These are phyloP conservation scores for Lasioglossum morio DNA, from an alignment of 2,888 invertebrate species.

Conservation along the genomic window DNA sequence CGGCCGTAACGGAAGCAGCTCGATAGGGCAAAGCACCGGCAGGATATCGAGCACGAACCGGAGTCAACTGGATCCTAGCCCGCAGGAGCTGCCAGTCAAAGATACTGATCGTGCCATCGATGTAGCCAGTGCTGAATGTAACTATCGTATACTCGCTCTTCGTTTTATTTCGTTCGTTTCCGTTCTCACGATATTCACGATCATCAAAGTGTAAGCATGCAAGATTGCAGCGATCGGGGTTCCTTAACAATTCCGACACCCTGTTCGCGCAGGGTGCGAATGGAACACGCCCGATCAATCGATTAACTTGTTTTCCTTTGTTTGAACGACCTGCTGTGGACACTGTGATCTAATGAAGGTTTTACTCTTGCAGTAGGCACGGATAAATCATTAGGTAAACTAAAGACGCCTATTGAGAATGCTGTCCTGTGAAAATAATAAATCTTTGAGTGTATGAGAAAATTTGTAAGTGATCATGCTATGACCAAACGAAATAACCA, in stretches of 20 bases:
- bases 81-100: constrained; percentile 84
- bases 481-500: constrained; percentile 62
- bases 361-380: constrained; percentile 81
- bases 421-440: constrained; percentile 81
- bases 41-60: constrained; percentile 76
- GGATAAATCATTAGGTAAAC: constrained; percentile 83
- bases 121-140: constrained; percentile 86
- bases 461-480: constrained; percentile 84
- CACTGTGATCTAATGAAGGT: constrained; percentile 55
- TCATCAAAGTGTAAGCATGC: constrained; percentile 63
- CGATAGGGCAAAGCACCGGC: constrained; percentile 73
- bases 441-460: constrained; percentile 75
- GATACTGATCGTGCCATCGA: constrained; percentile 84
- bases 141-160: constrained; percentile 70
- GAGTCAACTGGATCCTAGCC: constrained; percentile 82
- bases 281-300: neutral
- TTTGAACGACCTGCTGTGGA: neutral
- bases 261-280: neutral
- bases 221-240: constrained; percentile 45
- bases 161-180: neutral
- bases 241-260: neutral
- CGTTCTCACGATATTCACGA: constrained; percentile 40
- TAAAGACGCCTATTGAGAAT: constrained; percentile 82
- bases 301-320: neutral
- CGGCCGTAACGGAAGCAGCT: constrained; percentile 71